A percentile compares a stretch with the other conserved stretches of the same genome.
phyloP scores from a whole-genome alignment of 2,797 vertebrate species.

The Pipistrellus nathusii region DNA sequence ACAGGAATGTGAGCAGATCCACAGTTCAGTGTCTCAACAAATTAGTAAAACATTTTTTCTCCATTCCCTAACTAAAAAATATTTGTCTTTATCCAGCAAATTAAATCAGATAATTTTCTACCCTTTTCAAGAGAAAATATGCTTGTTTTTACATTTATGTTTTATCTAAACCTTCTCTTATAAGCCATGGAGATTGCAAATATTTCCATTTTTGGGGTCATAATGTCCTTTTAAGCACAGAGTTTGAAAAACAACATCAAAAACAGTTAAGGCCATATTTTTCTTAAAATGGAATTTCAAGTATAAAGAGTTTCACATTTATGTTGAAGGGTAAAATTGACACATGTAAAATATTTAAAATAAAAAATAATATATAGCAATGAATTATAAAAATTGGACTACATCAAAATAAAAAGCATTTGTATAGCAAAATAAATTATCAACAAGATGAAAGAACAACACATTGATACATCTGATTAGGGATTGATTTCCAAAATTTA shows the following conservation, averaged over 20 bases:
- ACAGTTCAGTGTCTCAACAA: not conserved
- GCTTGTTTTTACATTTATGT: slow-evolving; percentile 13
- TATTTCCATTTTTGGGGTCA: not conserved
- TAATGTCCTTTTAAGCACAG: not conserved
- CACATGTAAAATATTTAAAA: slow-evolving; percentile 41
- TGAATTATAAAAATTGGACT: slow-evolving; percentile 54
- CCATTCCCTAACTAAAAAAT: slow-evolving; percentile 12
- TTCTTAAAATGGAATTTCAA: slow-evolving; percentile 48
- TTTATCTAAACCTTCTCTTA: not conserved
- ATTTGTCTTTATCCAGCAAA: not conserved
- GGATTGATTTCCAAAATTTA: not conserved
- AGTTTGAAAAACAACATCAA: slow-evolving; percentile 58
- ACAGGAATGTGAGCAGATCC: not conserved
- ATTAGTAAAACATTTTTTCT: not conserved
- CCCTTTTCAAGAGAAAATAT: not conserved
- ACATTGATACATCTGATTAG: not conserved
- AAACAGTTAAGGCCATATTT: slow-evolving; percentile 55
- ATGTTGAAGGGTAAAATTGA: slow-evolving; percentile 19
- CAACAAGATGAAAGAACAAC: not conserved
- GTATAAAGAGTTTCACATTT: slow-evolving; percentile 7
- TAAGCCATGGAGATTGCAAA: not conserved
- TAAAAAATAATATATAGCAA: slow-evolving; percentile 39
- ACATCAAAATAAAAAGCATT: not conserved
- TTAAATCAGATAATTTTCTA: not conserved
- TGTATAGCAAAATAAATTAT: not conserved